Evolutionary conservation across 1,140 invertebrate genomes (phyloP).

Genomic region (Bicyclus anynana): DNA sequence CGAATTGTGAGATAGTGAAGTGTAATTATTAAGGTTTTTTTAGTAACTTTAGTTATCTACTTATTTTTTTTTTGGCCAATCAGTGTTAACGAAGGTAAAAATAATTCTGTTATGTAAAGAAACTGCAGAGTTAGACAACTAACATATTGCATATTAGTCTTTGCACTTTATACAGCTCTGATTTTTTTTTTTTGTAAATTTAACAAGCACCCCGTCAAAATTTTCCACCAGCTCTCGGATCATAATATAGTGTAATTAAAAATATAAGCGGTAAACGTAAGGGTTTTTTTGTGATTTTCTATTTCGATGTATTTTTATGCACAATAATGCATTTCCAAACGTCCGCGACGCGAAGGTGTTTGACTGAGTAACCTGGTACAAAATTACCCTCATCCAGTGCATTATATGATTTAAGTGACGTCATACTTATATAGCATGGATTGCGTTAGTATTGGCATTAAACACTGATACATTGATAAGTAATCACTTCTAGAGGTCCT

Average conservation of each 20-base stretch:
- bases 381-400: conserved; percentile 64
- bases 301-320: conserved; percentile 60
- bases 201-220: background rate
- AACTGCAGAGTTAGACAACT: too few relatives aligned
- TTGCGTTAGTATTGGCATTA: background rate
- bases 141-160: too few relatives aligned
- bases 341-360: conserved; percentile 37
- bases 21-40: too few relatives aligned
- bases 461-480: background rate
- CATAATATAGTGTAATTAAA: conserved; percentile 17
- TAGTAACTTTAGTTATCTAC: too few relatives aligned
- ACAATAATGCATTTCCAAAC: conserved; percentile 66
- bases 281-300: conserved; percentile 46
- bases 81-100: too few relatives aligned
- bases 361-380: conserved; percentile 67
- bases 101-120: too few relatives aligned
- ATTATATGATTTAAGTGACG: conserved; percentile 61
- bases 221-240: background rate
- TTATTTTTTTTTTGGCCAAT: too few relatives aligned
- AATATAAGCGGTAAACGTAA: conserved; percentile 12
- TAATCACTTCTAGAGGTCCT: too few relatives aligned
- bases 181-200: too few relatives aligned
- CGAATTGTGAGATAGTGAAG: too few relatives aligned
- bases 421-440: conserved; percentile 7
- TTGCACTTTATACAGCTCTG: too few relatives aligned